Conservation (phyloP, 2,888 invertebrate species). For the Nymphalis polychloros region DNA sequence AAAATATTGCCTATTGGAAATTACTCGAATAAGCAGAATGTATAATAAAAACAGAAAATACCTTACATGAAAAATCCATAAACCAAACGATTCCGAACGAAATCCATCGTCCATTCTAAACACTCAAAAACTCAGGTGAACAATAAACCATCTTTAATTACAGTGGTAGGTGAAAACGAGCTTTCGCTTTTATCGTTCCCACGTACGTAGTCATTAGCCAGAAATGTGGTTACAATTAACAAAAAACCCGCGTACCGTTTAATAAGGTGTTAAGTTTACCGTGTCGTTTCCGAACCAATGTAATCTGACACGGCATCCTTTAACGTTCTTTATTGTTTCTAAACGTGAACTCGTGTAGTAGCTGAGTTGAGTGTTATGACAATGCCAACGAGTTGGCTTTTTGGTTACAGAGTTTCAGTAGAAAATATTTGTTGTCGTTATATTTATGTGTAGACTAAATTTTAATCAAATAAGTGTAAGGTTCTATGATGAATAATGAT, state of each 20-base stretch:
- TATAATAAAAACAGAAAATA: neutral
- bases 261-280: constrained; percentile 77
- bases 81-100: constrained; percentile 24
- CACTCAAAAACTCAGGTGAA: constrained; percentile 52
- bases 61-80: constrained; percentile 30
- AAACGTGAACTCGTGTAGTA: neutral
- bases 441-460: too few relatives aligned
- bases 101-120: constrained; percentile 31
- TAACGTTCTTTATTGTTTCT: constrained; percentile 20
- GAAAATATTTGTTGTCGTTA: too few relatives aligned
- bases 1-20: neutral
- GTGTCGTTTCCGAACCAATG: constrained; percentile 63
- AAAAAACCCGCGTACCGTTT: constrained; percentile 71
- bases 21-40: neutral
- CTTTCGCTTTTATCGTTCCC: constrained; percentile 69
- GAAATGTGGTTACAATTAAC: constrained; percentile 76
- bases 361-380: neutral
- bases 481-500: too few relatives aligned
- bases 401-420: neutral
- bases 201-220: constrained; percentile 71
- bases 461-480: too few relatives aligned
- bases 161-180: constrained; percentile 58
- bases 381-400: neutral
- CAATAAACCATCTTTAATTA: constrained; percentile 74
- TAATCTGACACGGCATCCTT: constrained; percentile 59